These are phyloP conservation scores for Aphelenchoides bicaudatus DNA, from an alignment of 2,888 invertebrate species.

Conservation along the genomic window DNA sequence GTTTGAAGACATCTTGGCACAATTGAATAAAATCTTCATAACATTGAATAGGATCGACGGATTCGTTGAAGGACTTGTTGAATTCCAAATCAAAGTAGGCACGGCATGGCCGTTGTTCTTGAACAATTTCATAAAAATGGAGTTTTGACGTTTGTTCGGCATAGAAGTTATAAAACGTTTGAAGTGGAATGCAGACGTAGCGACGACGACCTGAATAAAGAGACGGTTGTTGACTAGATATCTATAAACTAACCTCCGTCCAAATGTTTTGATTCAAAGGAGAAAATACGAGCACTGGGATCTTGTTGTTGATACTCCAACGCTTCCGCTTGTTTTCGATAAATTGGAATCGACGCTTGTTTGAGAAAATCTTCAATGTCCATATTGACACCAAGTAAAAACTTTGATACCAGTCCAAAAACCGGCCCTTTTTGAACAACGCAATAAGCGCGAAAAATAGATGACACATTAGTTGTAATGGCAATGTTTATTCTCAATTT, in stretches of 20 bases:
- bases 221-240: background rate
- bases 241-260: slow-evolving; percentile 20
- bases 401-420: too few species aligned
- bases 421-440: too few species aligned
- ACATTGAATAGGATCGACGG: slow-evolving; percentile 19
- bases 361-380: too few species aligned
- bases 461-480: too few species aligned
- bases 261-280: slow-evolving; percentile 33
- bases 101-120: slow-evolving; percentile 43
- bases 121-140: slow-evolving; percentile 46
- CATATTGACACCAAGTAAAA: too few species aligned
- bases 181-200: slow-evolving; percentile 27
- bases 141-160: slow-evolving; percentile 2
- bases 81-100: slow-evolving; percentile 50
- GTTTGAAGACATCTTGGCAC: slow-evolving; percentile 18
- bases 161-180: slow-evolving; percentile 40
- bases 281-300: slow-evolving; percentile 29
- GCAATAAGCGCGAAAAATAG: too few species aligned
- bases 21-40: slow-evolving; percentile 29
- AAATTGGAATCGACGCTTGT: too few species aligned
- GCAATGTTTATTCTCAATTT: too few species aligned
- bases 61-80: slow-evolving; percentile 27
- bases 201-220: slow-evolving; percentile 29
- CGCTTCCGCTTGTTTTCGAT: slow-evolving; percentile 24
- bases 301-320: slow-evolving; percentile 12